Percentiles rank a stretch among this genome's conserved stretches.
phyloP scores from a whole-genome alignment of 2,113 vertebrate species.

The Numenius arquata region DNA sequence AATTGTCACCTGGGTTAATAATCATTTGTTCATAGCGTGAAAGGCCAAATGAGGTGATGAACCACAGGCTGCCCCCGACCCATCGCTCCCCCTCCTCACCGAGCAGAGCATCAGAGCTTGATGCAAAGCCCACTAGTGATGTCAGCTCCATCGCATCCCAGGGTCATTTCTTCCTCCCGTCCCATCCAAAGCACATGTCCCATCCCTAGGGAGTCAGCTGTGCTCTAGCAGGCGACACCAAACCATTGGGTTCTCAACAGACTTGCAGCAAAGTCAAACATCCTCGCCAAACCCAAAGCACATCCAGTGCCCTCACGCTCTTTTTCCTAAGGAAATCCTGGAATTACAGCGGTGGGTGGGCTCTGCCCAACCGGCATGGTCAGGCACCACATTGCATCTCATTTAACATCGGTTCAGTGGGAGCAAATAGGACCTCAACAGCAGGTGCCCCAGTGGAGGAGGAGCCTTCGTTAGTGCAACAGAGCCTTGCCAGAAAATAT shows the following conservation, averaged over 20 bases:
- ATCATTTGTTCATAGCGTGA: fast-evolving
- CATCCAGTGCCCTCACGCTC: neutral
- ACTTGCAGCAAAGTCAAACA: neutral
- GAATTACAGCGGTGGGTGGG: neutral
- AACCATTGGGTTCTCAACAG: fast-evolving
- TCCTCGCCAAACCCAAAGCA: neutral
- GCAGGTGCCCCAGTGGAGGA: neutral
- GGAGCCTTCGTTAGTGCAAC: neutral
- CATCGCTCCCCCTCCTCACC: neutral
- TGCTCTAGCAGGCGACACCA: fast-evolving
- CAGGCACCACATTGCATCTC: fast-evolving
- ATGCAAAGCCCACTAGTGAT: neutral
- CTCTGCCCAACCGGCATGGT: fast-evolving
- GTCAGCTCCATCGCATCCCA: neutral
- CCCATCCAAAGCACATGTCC: fast-evolving
- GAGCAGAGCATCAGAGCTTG: neutral
- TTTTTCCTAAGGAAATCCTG: neutral
- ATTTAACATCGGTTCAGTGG: fast-evolving
- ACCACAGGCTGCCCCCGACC: fast-evolving
- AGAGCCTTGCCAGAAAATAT: neutral
- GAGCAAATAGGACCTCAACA: neutral
- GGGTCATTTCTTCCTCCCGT: neutral
- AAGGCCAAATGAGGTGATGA: neutral
- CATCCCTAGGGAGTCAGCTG: neutral
- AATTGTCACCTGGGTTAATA: too few species aligned